Percentiles rank a stretch among this genome's conserved stretches.
These are phyloP conservation scores for Caenorhabditis sp. DNA, from an alignment of 2,888 invertebrate genomes.

Conservation along the genomic window DNA sequence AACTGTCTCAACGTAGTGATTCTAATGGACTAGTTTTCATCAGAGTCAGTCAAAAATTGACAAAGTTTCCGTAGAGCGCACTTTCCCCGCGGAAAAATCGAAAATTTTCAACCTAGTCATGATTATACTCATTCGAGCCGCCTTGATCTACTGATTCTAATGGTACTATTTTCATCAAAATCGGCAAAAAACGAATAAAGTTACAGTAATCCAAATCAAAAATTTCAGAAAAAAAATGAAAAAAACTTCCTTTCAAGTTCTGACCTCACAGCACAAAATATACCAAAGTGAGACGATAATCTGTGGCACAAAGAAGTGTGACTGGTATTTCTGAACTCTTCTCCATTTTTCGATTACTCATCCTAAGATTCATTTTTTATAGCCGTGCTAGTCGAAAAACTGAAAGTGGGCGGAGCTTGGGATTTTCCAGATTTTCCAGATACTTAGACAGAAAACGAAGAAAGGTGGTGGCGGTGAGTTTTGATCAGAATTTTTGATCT, in stretches of 20 bases:
- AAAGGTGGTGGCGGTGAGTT: not conserved
- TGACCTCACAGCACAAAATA: too few species aligned
- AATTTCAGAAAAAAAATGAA: too few species aligned
- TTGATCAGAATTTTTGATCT: not conserved
- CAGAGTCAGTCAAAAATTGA: not conserved
- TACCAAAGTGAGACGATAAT: not conserved
- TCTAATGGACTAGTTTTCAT: not conserved
- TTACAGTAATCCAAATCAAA: not conserved
- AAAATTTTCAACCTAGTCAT: not conserved
- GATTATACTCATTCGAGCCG: constrained; percentile 8
- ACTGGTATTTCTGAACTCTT: not conserved
- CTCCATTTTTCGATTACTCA: not conserved
- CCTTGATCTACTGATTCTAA: not conserved
- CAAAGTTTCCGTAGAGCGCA: not conserved
- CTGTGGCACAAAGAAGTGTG: not conserved
- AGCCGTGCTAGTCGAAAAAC: too few species aligned
- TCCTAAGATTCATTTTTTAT: not conserved
- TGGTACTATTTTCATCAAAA: not conserved
- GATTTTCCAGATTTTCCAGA: too few species aligned
- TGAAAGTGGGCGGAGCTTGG: too few species aligned
- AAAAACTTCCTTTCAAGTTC: too few species aligned
- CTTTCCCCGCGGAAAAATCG: not conserved
- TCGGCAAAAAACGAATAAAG: not conserved
- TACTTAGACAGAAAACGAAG: not conserved
- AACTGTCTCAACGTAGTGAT: not conserved